Base-by-base conservation (phyloP, 2,113 vertebrate genomes). In the Sebastes schlegelii region DNA sequence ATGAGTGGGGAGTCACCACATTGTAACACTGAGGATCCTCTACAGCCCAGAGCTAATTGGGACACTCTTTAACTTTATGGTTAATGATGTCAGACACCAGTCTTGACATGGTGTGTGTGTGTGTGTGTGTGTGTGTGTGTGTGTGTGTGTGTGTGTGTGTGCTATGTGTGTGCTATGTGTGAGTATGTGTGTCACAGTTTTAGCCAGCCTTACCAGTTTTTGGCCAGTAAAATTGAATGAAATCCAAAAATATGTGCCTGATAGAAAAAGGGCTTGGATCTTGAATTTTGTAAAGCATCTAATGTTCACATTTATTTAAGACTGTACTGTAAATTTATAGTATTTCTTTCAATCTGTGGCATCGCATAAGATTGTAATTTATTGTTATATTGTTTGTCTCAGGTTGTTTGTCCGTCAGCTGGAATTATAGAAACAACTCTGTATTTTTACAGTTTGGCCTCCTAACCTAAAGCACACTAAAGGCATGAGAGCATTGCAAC, bases 61-160 rank as follows among this genome's bases (percentile, higher is more conserved):
- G 79, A 88, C 88, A 91, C 84, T 77, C 75, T 81, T 86, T 88
- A 78, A 76, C 61, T 81, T 78, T 74, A 79, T 71, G 70, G 78
- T 80, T 89, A 90, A 92, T 84, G 71, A 84, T 92, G 91, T 79
- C 86, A 86, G 83, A 78, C 82, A 66, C 66, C 16, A 73, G 52
- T 83, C 68, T 57, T 66, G 71, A 74, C 70, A 70, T 11, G 8
- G 42, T 66, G 81, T 55, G 74, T 67, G 48, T 62, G 63, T 51
- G 62, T 51, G 64, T 67, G n/a, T 65, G 65, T 52, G 55, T 75
- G 51, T 54, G 48, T 73, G 49, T 45, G 58, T 62, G 73, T 61
- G 79, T 67, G 79, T 77, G 83, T 52, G 45, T 57, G 75, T 74
- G 63, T 80, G 77, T 64, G 23, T 74, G 51, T 64, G 49, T 74